These are phyloP conservation scores for Pimpla rufipes DNA, from an alignment of 2,888 invertebrate species.

Conservation along the genomic window DNA sequence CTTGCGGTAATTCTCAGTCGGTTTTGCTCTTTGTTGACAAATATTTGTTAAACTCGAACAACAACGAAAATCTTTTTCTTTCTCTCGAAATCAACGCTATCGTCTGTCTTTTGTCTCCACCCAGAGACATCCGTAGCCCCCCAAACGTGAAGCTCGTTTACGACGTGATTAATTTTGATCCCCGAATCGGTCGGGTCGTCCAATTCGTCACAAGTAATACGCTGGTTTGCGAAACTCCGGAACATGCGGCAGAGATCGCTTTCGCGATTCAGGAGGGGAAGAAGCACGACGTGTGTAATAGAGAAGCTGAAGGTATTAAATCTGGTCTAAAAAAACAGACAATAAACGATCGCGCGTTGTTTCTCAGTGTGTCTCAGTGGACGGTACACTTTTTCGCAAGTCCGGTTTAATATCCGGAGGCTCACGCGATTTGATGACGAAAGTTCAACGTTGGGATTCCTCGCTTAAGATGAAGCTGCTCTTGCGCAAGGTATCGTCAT, in stretches of 20 bases:
- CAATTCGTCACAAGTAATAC: conserved; percentile 98
- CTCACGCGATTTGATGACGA: conserved; percentile 90
- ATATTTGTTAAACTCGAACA: too few species aligned
- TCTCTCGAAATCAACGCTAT: too few species aligned
- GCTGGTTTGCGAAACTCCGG: conserved; percentile 97
- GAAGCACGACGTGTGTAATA: conserved; percentile 89
- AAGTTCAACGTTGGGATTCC: conserved; percentile 97
- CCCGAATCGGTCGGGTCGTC: conserved; percentile 95
- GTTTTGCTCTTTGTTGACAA: too few species aligned
- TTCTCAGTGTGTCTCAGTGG: conserved; percentile 94
- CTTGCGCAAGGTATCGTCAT: background rate
- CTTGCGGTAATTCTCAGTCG: too few species aligned
- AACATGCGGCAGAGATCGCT: conserved; percentile 97
- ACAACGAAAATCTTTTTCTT: background rate
- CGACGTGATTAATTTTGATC: conserved; percentile 97
- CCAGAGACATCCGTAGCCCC: conserved; percentile 94
- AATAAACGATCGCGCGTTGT: background rate
- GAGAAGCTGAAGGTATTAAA: background rate
- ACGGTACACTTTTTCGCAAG: conserved; percentile 89
- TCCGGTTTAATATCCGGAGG: conserved; percentile 98
- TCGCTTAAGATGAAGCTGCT: background rate
- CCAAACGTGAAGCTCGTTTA: conserved; percentile 97
- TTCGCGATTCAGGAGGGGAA: conserved; percentile 91
- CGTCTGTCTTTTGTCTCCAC: conserved; percentile 2
- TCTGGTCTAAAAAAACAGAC: too few species aligned